Evolutionary conservation across 2,888 invertebrate genomes (phyloP), one percentile per base, ranked within the genome.

Genomic region (Pseudanteris insignis): DNA sequence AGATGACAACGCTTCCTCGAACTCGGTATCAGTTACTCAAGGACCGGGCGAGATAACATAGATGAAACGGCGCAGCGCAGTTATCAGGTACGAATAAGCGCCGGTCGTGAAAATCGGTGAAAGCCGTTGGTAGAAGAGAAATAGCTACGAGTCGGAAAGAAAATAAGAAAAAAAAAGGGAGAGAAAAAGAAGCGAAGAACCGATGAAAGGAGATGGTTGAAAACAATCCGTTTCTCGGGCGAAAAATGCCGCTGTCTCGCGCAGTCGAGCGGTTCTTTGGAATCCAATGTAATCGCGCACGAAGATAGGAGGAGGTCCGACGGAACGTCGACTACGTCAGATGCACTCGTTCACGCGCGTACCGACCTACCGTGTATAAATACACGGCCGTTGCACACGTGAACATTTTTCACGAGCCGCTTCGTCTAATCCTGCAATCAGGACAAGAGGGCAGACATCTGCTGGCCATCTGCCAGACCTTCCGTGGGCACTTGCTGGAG

Each of bases 391-490:
- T n/a, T 8, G 36, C 44, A 41, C 58, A 59, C 64, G 64, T 61
- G 50, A 41, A 50, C 66, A 67, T 64, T 68, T 70, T 70, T 70
- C 67, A 67, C 65, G 57, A 62, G 47, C 65, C 60, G 64, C 61
- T 67, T 59, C 57, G 60, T 41, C 63, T 51, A 67, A 66, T 71
- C 64, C 67, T 67, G 57, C 67, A 73, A 73, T 73, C 73, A 71
- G 68, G 68, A 50, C 69, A 68, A 69, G 67, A 70, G 66, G 66
- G 65, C 65, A 66, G 67, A 67, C 70, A 72, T 71, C 71, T 68
- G 72, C 68, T 65, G 70, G 67, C 71, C 76, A 76, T 75, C 76
- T 76, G 76, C 73, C 69, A 65, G 58, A 65, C 66, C 65, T 65
- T 67, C 67, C 68, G 66, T 44, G 40, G 55, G 46, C 62, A 64